Base-by-base conservation (phyloP, 2,888 invertebrate species). In the Dioctria rufipes region DNA sequence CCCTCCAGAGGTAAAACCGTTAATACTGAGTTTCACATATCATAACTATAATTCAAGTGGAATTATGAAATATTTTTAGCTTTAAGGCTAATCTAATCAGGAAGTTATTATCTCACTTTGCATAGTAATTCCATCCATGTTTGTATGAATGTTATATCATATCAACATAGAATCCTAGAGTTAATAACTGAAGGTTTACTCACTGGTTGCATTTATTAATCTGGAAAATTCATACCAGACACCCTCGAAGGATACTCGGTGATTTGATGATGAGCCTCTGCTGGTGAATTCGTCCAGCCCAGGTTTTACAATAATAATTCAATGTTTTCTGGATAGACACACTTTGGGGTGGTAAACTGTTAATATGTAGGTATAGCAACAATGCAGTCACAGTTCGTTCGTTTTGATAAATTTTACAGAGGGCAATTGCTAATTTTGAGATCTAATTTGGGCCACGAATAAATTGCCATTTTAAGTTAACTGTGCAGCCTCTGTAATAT, bases 381-480 rank as follows among this genome's bases (percentile, higher is more conserved):
- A 63, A 63, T 40, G 39, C 63, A 63, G 63, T 63, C 39, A 39
- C 39, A 4, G 40, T 63, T 42, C 9, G 39, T 39, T 40, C 63
- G 42, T 63, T 63, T n/a, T 39, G 39, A 39, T 63, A 63, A 63
- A 63, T 63, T 63, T 40, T 63, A 42, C 39, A 63, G 39, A 5
- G 37, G 37, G 37, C 63, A 63, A 63, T 39, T 40, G 63, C 40
- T 25, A 63, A 63, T 63, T 63, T 63, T 63, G 8, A 39, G n/a
- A 11, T 39, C 40, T 63, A 63, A 63, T 63, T 63, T 63, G 63
- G 40, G 11, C 39, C 63, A 11, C 63, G 39, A n/a, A 40, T 63
- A 63, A 63, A 63, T 63, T 63, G 63, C 40, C 40, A 63, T 63
- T 63, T 42, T 42, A 25, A 25, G 25, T 25, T 25, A 25, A 25